These are phyloP conservation scores for Nannoperca obscura DNA, from an alignment of 2,797 vertebrate genomes.

Conservation along the genomic window DNA sequence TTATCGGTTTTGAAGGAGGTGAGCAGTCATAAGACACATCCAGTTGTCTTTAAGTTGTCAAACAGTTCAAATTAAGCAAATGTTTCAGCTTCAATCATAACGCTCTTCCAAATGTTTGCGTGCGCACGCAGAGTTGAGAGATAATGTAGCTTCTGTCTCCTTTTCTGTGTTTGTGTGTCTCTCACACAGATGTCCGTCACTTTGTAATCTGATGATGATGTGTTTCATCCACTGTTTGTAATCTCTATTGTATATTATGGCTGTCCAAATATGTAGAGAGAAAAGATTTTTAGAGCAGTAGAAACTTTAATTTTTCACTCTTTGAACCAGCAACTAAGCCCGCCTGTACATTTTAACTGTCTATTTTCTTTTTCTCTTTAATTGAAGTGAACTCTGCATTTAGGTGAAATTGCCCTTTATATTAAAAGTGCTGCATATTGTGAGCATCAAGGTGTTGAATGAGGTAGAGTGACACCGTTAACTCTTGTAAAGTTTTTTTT, in stretches of 20 bases:
- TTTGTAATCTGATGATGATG: conserved; percentile 64
- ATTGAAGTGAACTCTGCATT: conserved; percentile 83
- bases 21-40: conserved; percentile 28
- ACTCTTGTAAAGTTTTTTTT: conserved; percentile 74
- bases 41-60: conserved; percentile 33
- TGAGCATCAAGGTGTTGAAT: conserved; percentile 88
- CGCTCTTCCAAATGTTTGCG: conserved; percentile 15
- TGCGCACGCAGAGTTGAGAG: conserved; percentile 68
- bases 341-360: conserved; percentile 71
- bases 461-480: conserved; percentile 55
- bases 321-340: conserved; percentile 79
- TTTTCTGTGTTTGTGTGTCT: conserved; percentile 53
- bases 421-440: conserved; percentile 90
- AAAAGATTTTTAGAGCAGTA: conserved; percentile 77
- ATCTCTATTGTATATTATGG: conserved; percentile 75
- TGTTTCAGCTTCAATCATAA: conserved; percentile 36
- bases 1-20: conserved; percentile 68
- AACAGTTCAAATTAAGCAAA: conserved; percentile 25
- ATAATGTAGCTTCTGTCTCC: conserved; percentile 65
- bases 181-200: conserved; percentile 49
- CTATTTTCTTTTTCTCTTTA: conserved; percentile 66
- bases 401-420: conserved; percentile 88
- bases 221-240: conserved; percentile 74
- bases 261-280: conserved; percentile 77
- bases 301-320: conserved; percentile 82